phyloP scores from a whole-genome alignment of 1,140 invertebrate genomes.

The Aphidius ervi region DNA sequence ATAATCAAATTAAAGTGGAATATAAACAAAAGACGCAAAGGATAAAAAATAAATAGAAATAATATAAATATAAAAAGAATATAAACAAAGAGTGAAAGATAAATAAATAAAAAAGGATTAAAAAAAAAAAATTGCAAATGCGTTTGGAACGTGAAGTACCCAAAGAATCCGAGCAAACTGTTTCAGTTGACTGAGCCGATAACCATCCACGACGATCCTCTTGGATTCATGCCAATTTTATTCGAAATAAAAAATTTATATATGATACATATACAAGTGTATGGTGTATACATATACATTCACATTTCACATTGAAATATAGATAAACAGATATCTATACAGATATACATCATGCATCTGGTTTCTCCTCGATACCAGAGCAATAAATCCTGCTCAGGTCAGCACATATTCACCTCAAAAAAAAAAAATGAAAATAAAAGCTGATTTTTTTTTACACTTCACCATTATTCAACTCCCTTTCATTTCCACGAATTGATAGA shows the following conservation, averaged over 20 bases:
- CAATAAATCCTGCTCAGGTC: too few relatives aligned
- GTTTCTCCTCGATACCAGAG: too few relatives aligned
- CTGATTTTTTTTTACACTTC: too few relatives aligned
- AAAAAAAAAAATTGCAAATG: background rate
- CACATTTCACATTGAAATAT: too few relatives aligned
- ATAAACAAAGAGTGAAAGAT: constrained; percentile 4
- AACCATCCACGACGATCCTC: constrained; percentile 11
- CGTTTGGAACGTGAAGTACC: constrained; percentile 8
- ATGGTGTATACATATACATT: too few relatives aligned
- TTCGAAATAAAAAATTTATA: background rate
- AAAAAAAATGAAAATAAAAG: too few relatives aligned
- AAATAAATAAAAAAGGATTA: background rate
- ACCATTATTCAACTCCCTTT: too few relatives aligned
- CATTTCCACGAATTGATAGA: too few relatives aligned
- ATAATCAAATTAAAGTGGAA: background rate
- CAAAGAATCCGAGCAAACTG: constrained; percentile 12
- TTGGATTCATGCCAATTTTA: constrained; percentile 7
- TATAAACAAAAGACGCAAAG: background rate
- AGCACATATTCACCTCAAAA: too few relatives aligned
- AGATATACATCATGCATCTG: too few relatives aligned
- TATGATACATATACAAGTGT: too few relatives aligned
- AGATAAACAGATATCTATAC: too few relatives aligned
- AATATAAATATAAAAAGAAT: background rate
- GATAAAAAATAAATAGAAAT: background rate
- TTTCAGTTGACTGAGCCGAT: constrained; percentile 12